Evolutionary conservation across 2,797 vertebrate species (phyloP), one percentile per base, ranked within the genome.

Genomic region (Galagoides demidoff): DNA sequence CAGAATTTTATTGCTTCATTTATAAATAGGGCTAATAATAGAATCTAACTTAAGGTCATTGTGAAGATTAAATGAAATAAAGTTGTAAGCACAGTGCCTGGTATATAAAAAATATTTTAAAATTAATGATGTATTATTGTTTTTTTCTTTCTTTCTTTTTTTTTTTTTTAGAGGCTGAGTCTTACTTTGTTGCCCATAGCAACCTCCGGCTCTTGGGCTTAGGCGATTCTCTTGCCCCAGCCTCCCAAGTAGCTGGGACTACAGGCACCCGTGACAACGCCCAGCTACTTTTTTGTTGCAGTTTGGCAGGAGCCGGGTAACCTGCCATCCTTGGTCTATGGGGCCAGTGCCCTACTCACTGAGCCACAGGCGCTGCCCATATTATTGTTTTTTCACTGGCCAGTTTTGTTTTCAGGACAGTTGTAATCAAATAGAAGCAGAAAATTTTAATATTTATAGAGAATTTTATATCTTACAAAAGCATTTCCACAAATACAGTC

Each of bases 51-150:
- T 61, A 89, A n/a, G 70, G 55, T 82, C 71, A 11, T 81, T 88
- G 22, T 73, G 63, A 91, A 88, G 52, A 96, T 27, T 68, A 83
- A 92, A 29, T 96, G 82, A 88, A 89, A 89, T 89, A 63, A 78
- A 89, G 34, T 82, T 73, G 29, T 64, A 59, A 87, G 84, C 57
- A 59, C n/a, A 52, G 55, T 66, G 57, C 76, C 29, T 31, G 29
- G 7, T 27, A 66, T 66, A 37, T 66, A 52, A 66, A 73, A 52
- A 74, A 27, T 86, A 55, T 83, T 89, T 89, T 57, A 8, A 63
- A 83, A 84, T 64, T 57, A 68, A 10, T n/a, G 68, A 45, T 82
- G 43, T 66, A 13, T 31, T 87, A 2, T 59, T 71, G 16, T 16
- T 52, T 52, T 4, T 52, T 52, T 52, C 49, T 52, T 16, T 43